phyloP scores from a whole-genome alignment of 2,888 invertebrate species.

The Drosophila anomalata region DNA sequence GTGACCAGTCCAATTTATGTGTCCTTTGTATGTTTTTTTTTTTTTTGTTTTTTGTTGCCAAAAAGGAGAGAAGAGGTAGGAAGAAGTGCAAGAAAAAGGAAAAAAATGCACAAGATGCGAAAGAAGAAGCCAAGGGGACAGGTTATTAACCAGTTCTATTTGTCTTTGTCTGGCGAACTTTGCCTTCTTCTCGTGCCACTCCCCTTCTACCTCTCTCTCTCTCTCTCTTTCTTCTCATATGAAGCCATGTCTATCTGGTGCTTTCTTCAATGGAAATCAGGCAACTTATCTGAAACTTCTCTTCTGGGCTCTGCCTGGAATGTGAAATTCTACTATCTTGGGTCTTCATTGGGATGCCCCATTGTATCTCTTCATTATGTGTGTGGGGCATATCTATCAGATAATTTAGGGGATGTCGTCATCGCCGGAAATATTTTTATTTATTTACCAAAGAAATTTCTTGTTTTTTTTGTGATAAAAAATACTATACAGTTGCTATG shows the following conservation, averaged over 20 bases:
- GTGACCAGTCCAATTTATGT: constrained; percentile 61
- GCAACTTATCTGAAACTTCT: constrained; percentile 18
- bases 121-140: constrained; percentile 40
- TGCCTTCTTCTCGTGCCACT: not conserved
- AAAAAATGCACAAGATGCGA: constrained; percentile 34
- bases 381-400: not conserved
- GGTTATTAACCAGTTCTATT: constrained; percentile 57
- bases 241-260: not conserved
- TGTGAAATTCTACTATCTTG: constrained; percentile 15
- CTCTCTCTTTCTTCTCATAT: not conserved
- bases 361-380: constrained; percentile 1
- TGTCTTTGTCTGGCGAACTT: constrained; percentile 37
- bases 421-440: not conserved
- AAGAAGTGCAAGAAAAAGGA: constrained; percentile 22
- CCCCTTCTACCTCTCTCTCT: not conserved
- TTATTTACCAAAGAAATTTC: no score
- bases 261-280: constrained; percentile 24
- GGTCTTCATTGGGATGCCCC: not conserved
- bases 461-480: no score
- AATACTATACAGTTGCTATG: no score
- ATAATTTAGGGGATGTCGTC: not conserved
- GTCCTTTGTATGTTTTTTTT: constrained; percentile 55
- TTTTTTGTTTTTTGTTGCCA: constrained; percentile 22
- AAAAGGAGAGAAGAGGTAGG: constrained; percentile 1
- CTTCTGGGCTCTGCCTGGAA: constrained; percentile 9